Evolutionary conservation across 2,888 invertebrate genomes (phyloP), one percentile per base, ranked within the genome.

Genomic region (Ecliptopera silaceata): DNA sequence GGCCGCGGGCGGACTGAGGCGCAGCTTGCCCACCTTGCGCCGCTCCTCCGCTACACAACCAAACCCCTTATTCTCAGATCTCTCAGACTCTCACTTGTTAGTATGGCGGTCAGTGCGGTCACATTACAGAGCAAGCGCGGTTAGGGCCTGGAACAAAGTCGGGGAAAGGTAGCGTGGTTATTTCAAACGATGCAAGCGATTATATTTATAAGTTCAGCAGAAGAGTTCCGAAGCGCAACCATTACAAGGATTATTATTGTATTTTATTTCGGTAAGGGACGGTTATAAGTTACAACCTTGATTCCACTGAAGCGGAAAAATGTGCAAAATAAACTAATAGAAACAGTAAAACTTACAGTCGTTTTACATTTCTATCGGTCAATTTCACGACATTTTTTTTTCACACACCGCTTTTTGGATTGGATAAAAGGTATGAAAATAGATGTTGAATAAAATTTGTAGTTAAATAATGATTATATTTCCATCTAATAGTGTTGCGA

Each of bases 131-230:
- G 88, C 92, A 92, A 92, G 91, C 91, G 88, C 91, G 91, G 91
- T 91, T 91, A 92, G 89, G 86, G 91, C 91, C 92, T 92, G 92
- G 86, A 92, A 92, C 92, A 92, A 89, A 90, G 85, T 91, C 80
- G 86, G 88, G 87, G 88, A 90, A 90, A 88, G 83, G 82, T 89
- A 85, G 84, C 88, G 73, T 76, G 80, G 91, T 91, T 92, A 89
- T 84, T 74, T 77, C 70, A 85, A 88, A 87, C 78, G 76, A 83
- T 83, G 87, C 89, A 86, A 84, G 89, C 88, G 79, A 82, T 88
- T 89, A 15, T 10, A 36, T 15, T 15, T 74, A 80, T 82, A 76
- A 79, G 82, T 82, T 77, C 74, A 79, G 82, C 72, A 70, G 74
- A 80, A 70, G 52, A 46, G 43, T 75, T 65, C 66, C 62, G 71